phyloP scores from a whole-genome alignment of 2,888 invertebrate species.

The Drosophila multiciliata region DNA sequence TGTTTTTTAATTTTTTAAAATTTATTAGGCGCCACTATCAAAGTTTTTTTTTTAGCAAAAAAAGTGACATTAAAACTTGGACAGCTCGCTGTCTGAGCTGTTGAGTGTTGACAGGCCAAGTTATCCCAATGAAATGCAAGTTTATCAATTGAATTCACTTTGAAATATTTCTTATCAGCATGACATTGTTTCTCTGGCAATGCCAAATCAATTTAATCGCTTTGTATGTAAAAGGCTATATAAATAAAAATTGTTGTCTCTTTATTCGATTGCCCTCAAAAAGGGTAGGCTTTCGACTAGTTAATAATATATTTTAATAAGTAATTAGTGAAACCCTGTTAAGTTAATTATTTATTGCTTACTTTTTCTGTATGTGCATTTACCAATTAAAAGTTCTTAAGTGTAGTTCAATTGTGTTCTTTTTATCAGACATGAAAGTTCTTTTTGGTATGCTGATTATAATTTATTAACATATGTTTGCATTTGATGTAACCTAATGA shows the following conservation, averaged over 20 bases:
- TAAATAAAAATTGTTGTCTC: neutral
- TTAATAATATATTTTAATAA: neutral
- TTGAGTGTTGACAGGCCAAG: constrained; percentile 33
- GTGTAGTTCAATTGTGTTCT: constrained; percentile 17
- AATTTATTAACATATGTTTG: constrained; percentile 48
- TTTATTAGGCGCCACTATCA: constrained; percentile 54
- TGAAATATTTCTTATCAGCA: constrained; percentile 23
- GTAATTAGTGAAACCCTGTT: neutral
- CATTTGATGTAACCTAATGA: constrained; percentile 34
- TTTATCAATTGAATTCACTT: constrained; percentile 36
- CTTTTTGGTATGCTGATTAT: constrained; percentile 25
- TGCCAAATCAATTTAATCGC: constrained; percentile 7
- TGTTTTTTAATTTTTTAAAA: neutral
- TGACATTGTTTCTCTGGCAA: constrained; percentile 11
- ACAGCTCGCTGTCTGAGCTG: constrained; percentile 40
- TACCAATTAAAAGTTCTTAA: neutral
- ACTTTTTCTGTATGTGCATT: neutral
- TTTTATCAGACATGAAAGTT: constrained; percentile 21
- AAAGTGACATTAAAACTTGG: constrained; percentile 21
- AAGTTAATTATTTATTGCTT: neutral
- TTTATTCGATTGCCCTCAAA: neutral
- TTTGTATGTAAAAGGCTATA: neutral
- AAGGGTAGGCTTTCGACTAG: neutral
- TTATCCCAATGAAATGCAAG: constrained; percentile 25
- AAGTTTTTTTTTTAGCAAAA: neutral